Evolutionary conservation across 2,888 invertebrate species (phyloP).

Genomic region (Stenchaetothrips biformis): DNA sequence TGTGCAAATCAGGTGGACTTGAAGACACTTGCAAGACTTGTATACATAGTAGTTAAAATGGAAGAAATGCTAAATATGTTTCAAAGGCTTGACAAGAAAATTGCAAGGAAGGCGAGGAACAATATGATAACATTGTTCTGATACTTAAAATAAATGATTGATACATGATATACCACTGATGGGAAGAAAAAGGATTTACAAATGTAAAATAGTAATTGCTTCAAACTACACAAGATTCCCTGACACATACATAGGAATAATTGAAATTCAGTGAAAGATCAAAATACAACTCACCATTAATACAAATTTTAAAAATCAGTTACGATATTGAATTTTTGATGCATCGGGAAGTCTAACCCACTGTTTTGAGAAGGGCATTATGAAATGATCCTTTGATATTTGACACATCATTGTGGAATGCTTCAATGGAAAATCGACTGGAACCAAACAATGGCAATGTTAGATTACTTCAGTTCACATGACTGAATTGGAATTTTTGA

Average conservation of each 20-base stretch:
- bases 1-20: not conserved
- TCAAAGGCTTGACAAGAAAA: not conserved
- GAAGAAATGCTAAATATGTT: not conserved
- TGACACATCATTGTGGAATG: not conserved
- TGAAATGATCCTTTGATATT: not conserved
- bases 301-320: too few relatives aligned
- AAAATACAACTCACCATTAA: not conserved
- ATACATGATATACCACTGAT: not conserved
- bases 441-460: too few relatives aligned
- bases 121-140: not conserved
- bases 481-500: too few relatives aligned
- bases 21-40: not conserved
- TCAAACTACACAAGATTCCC: too few relatives aligned
- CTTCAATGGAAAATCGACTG: not conserved
- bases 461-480: too few relatives aligned
- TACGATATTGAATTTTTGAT: too few relatives aligned
- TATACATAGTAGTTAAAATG: not conserved
- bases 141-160: not conserved
- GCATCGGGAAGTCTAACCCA: too few relatives aligned
- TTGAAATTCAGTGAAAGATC: not conserved
- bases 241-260: not conserved
- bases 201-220: not conserved
- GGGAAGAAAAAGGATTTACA: not conserved
- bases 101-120: not conserved
- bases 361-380: too few relatives aligned